These are phyloP conservation scores for Ericerus pela DNA, from an alignment of 1,140 invertebrate species.

Conservation along the genomic window DNA sequence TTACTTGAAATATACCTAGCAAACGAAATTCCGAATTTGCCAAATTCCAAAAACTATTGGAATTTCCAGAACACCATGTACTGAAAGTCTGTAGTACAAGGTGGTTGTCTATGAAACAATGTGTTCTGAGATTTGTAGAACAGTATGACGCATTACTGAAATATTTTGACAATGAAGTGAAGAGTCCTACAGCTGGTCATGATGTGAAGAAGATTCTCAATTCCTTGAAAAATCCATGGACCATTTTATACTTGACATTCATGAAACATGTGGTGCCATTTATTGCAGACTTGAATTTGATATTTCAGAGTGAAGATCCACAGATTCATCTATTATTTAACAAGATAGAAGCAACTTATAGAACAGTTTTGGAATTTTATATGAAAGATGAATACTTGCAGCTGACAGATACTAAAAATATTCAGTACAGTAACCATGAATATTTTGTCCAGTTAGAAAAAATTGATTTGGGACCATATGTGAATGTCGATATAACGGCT, in stretches of 20 bases:
- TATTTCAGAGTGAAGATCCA: background rate
- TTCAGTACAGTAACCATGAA: background rate
- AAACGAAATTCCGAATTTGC: background rate
- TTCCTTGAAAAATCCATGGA: background rate
- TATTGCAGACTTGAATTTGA: background rate
- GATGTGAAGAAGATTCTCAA: background rate
- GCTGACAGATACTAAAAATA: background rate
- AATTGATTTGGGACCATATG: background rate
- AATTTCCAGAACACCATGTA: conserved; percentile 6
- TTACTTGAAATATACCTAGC: conserved; percentile 15
- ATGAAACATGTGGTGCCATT: conserved; percentile 5
- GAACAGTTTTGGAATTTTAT: conserved; percentile 1
- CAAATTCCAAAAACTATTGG: conserved; percentile 4
- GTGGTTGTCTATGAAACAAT: conserved; percentile 4
- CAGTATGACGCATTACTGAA: too few species aligned
- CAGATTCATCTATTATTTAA: conserved; percentile 2
- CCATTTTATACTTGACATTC: background rate
- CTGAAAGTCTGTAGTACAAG: background rate
- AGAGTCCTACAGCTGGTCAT: background rate
- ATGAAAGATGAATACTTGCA: background rate
- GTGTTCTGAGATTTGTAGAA: background rate
- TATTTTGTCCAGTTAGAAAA: background rate
- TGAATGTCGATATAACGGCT: background rate
- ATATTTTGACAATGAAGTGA: background rate
- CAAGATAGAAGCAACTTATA: background rate